Evolutionary conservation across 2,797 vertebrate species (phyloP).

Genomic region (Rhyacichthys aspro): DNA sequence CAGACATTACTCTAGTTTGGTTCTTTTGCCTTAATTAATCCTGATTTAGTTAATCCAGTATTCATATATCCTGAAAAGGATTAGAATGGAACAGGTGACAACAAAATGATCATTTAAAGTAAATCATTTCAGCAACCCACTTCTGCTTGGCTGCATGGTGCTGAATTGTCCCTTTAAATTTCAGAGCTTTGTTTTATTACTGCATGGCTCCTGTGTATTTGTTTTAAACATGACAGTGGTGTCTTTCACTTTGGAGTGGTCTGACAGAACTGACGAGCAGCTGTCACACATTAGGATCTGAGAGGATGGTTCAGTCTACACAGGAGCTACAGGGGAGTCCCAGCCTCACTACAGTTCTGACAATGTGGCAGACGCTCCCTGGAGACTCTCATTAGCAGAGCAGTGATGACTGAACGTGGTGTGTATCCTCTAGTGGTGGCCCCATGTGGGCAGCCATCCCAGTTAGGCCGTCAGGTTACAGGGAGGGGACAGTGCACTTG

Average conservation of each 20-base stretch:
- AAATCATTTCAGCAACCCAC: too few relatives aligned
- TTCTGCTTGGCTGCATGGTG: neutral
- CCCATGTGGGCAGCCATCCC: constrained; percentile 47
- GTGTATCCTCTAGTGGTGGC: constrained; percentile 43
- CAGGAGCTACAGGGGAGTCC: constrained; percentile 51
- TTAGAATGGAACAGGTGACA: too few relatives aligned
- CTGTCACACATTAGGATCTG: constrained; percentile 45
- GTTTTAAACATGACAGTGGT: neutral
- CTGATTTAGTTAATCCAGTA: too few relatives aligned
- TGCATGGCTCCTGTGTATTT: neutral
- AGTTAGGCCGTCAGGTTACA: constrained; percentile 37
- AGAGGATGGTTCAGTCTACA: constrained; percentile 31
- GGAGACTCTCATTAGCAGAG: constrained; percentile 75
- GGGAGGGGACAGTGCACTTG: constrained; percentile 55
- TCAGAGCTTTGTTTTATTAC: too few relatives aligned
- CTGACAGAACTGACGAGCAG: constrained; percentile 47
- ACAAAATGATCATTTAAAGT: too few relatives aligned
- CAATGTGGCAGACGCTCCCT: constrained; percentile 57
- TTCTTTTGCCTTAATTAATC: too few relatives aligned
- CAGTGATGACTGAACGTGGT: constrained; percentile 67
- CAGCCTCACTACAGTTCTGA: constrained; percentile 43
- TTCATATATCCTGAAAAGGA: too few relatives aligned
- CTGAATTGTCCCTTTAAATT: neutral
- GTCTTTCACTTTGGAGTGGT: constrained; percentile 6
- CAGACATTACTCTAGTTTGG: too few relatives aligned